Base-by-base conservation (phyloP, 2,797 vertebrate species). In the Manis crassicaudata region DNA sequence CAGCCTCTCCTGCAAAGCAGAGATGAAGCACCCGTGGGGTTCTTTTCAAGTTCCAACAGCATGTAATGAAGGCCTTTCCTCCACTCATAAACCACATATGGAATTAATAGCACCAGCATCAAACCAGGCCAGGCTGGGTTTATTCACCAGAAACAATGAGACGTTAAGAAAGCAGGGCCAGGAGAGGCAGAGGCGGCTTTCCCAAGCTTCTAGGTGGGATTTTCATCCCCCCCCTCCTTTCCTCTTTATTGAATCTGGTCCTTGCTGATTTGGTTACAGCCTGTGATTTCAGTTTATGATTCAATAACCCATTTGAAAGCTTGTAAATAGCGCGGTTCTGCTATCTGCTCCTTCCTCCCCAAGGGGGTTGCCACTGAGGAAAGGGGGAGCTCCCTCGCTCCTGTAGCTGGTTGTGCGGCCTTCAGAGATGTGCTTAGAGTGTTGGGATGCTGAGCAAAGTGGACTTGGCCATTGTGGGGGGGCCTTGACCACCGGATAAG, bases 101-200 rank as follows among this genome's bases (percentile, higher is more conserved):
- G 98, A 96, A 97, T 98, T 98, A 93, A 98, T 95, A 96, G 97
- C 37, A 43, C 68, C n/a, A 12, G 70, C 83, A 92, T 95, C 97
- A 76, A 91, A 96, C 96, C 97, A 94, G 97, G 84, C 86, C 20
- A 1, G 92, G 62, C 67, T 52, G 17, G 63, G 90, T 77, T 92
- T 84, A 75, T 58, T 92, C 92, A 70, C 76, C 79, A 77, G 90
- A 86, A 97, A 77, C 94, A 95, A 54, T 35, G 68, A 88, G 91
- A 87, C 20, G 8, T 65, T 76, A 13, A 62, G 90, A 88, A 62
- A 75, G 13, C 46, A 0, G 20, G 88, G 63, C 68, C 72, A 0
- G 18, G 68, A 29, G 50, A 65, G 54, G 75, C 27, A 60, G 37
- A 12, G 56, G 7, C 25, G 54, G 87, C 88, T 95, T 94, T 73